phyloP scores from a whole-genome alignment of 2,888 invertebrate genomes.

The Macrophya alboannulata region DNA sequence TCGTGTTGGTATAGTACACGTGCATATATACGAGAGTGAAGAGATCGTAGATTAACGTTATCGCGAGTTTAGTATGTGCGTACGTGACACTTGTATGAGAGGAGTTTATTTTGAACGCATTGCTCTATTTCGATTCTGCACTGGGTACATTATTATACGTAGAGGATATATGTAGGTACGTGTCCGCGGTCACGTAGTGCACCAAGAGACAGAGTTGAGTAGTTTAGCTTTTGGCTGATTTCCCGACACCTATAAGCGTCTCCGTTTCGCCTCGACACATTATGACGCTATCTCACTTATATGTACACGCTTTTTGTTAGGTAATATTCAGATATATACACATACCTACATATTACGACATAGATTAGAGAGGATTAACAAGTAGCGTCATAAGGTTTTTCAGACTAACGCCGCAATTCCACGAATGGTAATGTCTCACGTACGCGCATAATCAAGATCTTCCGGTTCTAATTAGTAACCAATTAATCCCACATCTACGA shows the following conservation, averaged over 20 bases:
- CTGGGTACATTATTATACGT: not conserved
- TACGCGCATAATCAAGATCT: not conserved
- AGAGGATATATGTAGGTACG: not conserved
- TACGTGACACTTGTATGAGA: not conserved
- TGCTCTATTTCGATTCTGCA: not conserved
- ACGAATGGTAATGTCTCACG: not conserved
- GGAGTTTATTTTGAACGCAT: not conserved
- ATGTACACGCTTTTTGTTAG: not conserved
- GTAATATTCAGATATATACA: not conserved
- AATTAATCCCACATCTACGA: not conserved
- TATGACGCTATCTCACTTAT: not conserved
- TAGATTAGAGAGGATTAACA: not conserved
- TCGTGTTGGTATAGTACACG: too few species aligned
- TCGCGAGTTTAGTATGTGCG: constrained; percentile 4
- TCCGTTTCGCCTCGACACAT: not conserved
- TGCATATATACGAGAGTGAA: not conserved
- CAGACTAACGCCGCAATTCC: too few species aligned
- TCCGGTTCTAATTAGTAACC: not conserved
- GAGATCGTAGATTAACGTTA: not conserved
- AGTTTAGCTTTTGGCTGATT: constrained; percentile 23
- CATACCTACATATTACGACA: not conserved
- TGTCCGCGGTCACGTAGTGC: constrained; percentile 15
- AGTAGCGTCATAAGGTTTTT: not conserved
- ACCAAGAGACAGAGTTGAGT: too few species aligned
- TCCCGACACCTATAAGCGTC: not conserved